Conservation (phyloP, 2,797 vertebrate species). For the Sebastes hopkinsi region DNA sequence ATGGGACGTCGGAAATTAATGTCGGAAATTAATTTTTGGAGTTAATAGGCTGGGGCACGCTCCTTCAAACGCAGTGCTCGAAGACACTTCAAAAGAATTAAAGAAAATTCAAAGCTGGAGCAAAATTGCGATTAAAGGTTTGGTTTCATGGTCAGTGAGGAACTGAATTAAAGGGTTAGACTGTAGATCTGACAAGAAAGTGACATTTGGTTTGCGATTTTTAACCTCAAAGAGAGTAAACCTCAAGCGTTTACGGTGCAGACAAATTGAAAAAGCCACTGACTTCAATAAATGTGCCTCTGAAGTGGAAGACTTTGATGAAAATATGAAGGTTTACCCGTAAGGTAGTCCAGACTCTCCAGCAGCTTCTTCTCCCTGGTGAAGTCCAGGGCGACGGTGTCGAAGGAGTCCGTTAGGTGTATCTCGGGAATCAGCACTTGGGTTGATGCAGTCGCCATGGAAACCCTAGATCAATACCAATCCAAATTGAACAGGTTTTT, state of each 20-base stretch:
- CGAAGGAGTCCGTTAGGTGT: conserved; percentile 95
- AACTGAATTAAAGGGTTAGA: background rate
- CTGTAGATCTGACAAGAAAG: background rate
- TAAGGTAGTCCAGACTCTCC: conserved; percentile 98
- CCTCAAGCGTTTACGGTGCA: background rate
- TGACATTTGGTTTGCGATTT: background rate
- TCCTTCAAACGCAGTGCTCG: conserved; percentile 1
- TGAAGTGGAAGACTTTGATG: background rate
- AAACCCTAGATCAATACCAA: conserved; percentile 84
- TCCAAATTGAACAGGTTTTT: background rate
- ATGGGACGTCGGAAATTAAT: conserved; percentile 33
- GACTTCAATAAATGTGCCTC: background rate
- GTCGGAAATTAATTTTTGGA: conserved; percentile 39
- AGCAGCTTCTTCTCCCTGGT: conserved; percentile 97
- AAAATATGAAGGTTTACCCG: conserved; percentile 81
- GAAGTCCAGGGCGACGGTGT: conserved; percentile 97
- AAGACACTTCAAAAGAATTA: conserved; percentile 19
- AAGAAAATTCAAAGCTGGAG: background rate
- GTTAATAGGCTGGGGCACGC: conserved; percentile 14
- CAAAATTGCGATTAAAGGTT: conserved; percentile 11
- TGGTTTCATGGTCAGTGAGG: background rate
- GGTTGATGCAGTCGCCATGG: conserved; percentile 98
- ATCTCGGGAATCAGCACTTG: conserved; percentile 99
- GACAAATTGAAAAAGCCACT: background rate
- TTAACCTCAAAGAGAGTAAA: background rate